Evolutionary conservation across 1,140 invertebrate species (phyloP).

Genomic region (Chironomus tepperi): DNA sequence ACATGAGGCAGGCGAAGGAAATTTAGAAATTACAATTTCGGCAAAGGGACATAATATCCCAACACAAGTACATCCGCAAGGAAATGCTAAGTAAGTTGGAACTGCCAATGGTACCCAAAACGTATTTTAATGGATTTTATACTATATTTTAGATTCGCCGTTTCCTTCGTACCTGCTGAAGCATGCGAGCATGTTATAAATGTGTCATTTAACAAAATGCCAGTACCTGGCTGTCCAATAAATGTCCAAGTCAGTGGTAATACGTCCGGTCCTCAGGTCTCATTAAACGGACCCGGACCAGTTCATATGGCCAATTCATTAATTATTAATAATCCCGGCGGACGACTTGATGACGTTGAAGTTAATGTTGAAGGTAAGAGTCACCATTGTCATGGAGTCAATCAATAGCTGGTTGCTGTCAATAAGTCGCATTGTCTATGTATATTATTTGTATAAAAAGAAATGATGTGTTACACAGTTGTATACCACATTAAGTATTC

Average conservation of each 20-base stretch:
- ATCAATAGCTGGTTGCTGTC: too few relatives aligned
- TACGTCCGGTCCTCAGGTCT: slow-evolving; percentile 64
- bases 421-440: too few relatives aligned
- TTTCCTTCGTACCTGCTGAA: slow-evolving; percentile 91
- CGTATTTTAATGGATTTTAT: not conserved
- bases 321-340: slow-evolving; percentile 62
- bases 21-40: slow-evolving; percentile 93
- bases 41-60: slow-evolving; percentile 89
- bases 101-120: not conserved
- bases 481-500: too few relatives aligned
- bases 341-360: slow-evolving; percentile 83
- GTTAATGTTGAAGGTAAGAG: slow-evolving; percentile 86
- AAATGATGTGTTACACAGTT: too few relatives aligned
- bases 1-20: slow-evolving; percentile 93
- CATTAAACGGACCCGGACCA: slow-evolving; percentile 53
- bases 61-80: slow-evolving; percentile 92
- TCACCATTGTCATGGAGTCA: too few relatives aligned
- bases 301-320: slow-evolving; percentile 54
- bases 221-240: slow-evolving; percentile 72
- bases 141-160: slow-evolving; percentile 74
- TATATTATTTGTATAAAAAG: too few relatives aligned
- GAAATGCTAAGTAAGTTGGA: slow-evolving; percentile 45
- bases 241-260: slow-evolving; percentile 63
- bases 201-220: slow-evolving; percentile 91
- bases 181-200: slow-evolving; percentile 89